phyloP scores from a whole-genome alignment of 2,888 invertebrate genomes.

The Drosophila tanythrix region DNA sequence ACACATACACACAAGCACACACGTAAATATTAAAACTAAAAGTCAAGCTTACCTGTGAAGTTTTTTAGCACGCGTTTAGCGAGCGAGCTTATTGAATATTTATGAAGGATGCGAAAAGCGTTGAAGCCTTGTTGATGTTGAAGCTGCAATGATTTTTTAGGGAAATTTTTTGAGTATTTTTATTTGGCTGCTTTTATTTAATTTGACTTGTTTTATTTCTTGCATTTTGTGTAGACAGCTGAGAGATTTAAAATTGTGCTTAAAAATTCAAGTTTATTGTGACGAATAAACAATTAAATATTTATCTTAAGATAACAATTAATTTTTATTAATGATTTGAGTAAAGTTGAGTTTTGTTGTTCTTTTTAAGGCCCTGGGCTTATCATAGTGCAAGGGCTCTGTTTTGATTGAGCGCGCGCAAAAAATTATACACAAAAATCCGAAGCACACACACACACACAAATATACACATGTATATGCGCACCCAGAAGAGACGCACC shows the following conservation, averaged over 20 bases:
- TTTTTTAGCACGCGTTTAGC: constrained; percentile 65
- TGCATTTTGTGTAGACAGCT: constrained; percentile 34
- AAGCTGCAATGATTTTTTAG: constrained; percentile 54
- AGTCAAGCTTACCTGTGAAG: constrained; percentile 72
- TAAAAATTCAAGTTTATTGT: neutral
- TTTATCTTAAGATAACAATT: constrained; percentile 3
- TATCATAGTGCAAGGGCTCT: constrained; percentile 41
- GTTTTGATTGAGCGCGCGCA: constrained; percentile 80
- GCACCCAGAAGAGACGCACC: constrained; percentile 71
- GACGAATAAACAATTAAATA: constrained; percentile 1
- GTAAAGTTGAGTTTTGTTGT: neutral
- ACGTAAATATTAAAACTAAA: constrained; percentile 35
- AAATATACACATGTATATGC: constrained; percentile 20
- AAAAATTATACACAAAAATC: constrained; percentile 80
- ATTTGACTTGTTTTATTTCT: constrained; percentile 21
- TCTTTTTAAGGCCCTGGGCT: constrained; percentile 20
- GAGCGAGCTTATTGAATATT: constrained; percentile 68
- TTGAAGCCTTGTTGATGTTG: constrained; percentile 41
- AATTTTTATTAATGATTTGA: constrained; percentile 5
- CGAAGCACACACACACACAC: constrained; percentile 48
- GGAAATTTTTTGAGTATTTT: constrained; percentile 38
- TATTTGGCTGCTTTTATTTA: constrained; percentile 12
- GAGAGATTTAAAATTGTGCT: constrained; percentile 19
- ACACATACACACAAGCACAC: constrained; percentile 11
- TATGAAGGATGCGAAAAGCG: constrained; percentile 43